Evolutionary conservation across 2,888 invertebrate genomes (phyloP).

Genomic region (Cephus rjabovi): DNA sequence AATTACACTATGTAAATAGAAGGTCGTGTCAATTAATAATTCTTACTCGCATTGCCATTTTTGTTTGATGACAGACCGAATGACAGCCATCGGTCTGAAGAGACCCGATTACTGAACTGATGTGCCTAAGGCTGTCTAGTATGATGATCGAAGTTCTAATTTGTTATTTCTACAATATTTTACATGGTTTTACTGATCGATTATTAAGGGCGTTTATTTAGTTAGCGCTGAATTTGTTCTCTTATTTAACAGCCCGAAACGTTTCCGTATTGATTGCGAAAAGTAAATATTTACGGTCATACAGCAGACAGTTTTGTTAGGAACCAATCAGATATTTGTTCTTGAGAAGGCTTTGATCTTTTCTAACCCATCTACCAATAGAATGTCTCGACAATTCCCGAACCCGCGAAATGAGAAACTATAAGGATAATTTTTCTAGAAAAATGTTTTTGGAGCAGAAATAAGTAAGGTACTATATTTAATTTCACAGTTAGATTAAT

Average conservation of each 20-base stretch:
- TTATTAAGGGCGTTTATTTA: background rate
- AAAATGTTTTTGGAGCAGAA: background rate
- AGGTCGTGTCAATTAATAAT: background rate
- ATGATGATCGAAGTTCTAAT: background rate
- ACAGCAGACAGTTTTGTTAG: slow-evolving; percentile 27
- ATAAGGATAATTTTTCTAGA: background rate
- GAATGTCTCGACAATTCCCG: slow-evolving; percentile 8
- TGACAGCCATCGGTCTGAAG: background rate
- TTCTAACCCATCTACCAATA: slow-evolving; percentile 20
- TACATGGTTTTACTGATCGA: slow-evolving; percentile 5
- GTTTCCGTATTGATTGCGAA: slow-evolving; percentile 38
- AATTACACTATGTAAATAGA: background rate
- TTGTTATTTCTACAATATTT: background rate
- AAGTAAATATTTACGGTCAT: slow-evolving; percentile 41
- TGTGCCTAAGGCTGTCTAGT: background rate
- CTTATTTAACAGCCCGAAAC: background rate
- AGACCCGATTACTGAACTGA: background rate
- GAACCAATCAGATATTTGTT: slow-evolving; percentile 20
- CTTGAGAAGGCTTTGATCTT: slow-evolving; percentile 1
- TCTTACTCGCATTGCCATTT: background rate
- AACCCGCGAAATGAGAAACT: slow-evolving; percentile 30
- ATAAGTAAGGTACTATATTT: too few species aligned
- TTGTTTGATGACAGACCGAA: background rate
- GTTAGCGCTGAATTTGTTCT: background rate
- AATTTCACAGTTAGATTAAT: too few species aligned